phyloP scores from a whole-genome alignment of 1,140 invertebrate species.

The Agrypnia vestita region DNA sequence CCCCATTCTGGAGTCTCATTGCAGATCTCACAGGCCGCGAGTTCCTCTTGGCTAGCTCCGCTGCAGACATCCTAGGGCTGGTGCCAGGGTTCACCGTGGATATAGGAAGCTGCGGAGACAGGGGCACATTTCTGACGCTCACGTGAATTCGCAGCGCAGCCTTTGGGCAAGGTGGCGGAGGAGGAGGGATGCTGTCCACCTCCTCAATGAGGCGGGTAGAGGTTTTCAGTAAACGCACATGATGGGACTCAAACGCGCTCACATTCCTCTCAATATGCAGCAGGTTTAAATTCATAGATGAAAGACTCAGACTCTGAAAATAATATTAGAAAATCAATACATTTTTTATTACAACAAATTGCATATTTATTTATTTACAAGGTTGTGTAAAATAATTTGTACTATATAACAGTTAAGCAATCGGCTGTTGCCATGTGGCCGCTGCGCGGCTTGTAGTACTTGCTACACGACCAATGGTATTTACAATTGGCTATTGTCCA shows the following conservation, averaged over 20 bases:
- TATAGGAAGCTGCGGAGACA: slow-evolving; percentile 39
- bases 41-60: background rate
- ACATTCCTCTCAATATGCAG: slow-evolving; percentile 81
- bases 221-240: slow-evolving; percentile 83
- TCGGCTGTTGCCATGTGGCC: too few species aligned
- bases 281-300: slow-evolving; percentile 81
- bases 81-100: slow-evolving; percentile 40
- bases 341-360: background rate
- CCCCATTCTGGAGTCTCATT: slow-evolving; percentile 39
- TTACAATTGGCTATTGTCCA: too few species aligned
- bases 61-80: slow-evolving; percentile 48
- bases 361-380: too few species aligned
- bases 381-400: too few species aligned
- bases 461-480: too few species aligned
- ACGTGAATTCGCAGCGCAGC: slow-evolving; percentile 69
- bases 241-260: slow-evolving; percentile 89
- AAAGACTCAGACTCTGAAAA: slow-evolving; percentile 81
- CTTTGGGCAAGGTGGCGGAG: slow-evolving; percentile 79
- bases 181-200: slow-evolving; percentile 76
- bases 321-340: slow-evolving; percentile 19
- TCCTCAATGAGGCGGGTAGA: slow-evolving; percentile 84
- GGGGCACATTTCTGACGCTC: slow-evolving; percentile 63
- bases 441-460: too few species aligned
- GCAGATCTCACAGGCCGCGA: slow-evolving; percentile 17
- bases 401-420: too few species aligned